Evolutionary conservation across 2,888 invertebrate genomes (phyloP), one percentile per base, ranked within the genome.

Genomic region (Erebia ligea): DNA sequence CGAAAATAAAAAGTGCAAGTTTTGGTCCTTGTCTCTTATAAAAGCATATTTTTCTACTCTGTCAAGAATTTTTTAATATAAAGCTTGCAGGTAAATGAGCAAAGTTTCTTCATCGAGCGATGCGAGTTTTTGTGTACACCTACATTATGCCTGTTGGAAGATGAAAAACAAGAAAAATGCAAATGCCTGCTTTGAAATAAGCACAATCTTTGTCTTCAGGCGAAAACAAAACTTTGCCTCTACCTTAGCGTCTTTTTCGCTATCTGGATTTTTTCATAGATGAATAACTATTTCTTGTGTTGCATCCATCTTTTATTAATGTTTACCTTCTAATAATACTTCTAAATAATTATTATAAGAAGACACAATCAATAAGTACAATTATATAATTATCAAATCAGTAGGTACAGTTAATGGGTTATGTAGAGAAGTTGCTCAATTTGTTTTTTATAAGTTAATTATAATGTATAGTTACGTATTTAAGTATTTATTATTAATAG

Each of bases 51-150:
- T 64, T 54, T 65, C 56, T 25, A 54, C 61, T 59, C 54, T 67
- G 50, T 70, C 58, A 67, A 58, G 66, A 70, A 68, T 68, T 42
- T 73, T 73, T 70, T 73, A 73, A 73, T 73, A 73, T 70, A 70
- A 70, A 73, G 73, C 73, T 73, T 68, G 68, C 73, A 70, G 64
- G 73, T 73, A 73, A 70, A 73, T 73, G 73, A 73, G 73, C 72
- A 73, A 73, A 73, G 73, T 73, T 73, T 73, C 73, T 68, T 70
- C 73, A 73, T 70, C 73, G 73, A 70, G 70, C 70, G 73, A 73
- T 73, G 70, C 57, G 73, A 70, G 70, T 73, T 70, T 72, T 73
- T 73, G 70, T 73, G 64, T 72, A 70, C 70, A 66, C 68, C 68
- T 70, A 73, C 70, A 73, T 70, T 67, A 67, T 73, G 73, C 70